Base-by-base conservation (phyloP, 2,797 vertebrate genomes). In the Vireo griseus region DNA sequence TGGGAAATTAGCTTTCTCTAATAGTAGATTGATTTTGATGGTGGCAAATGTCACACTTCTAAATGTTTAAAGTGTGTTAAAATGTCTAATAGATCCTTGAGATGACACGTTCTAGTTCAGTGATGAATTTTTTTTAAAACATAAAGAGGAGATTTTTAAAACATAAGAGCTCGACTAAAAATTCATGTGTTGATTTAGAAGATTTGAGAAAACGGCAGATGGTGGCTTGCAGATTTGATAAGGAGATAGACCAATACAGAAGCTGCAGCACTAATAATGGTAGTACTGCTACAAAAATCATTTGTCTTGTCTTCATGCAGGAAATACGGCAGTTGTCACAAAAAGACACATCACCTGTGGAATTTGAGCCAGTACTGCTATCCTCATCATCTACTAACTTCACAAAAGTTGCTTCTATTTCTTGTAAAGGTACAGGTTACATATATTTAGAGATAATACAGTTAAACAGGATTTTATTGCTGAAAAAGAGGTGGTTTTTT, bases 341-440 rank as follows among this genome's bases (percentile, higher is more conserved):
- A 93, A 97, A 98, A 69, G 98, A 98, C 76, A 97, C 57, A 22
- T 96, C 98, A 81, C 96, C 91, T 80, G 96, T 99, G 92, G 98
- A 98, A 45, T 98, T 99, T 86, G 98, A 98, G 93, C 98, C 98
- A 84, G 94, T 98, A 76, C 96, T 98, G 25, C 98, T 99, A 6
- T 98, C 97, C 92, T 98, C 98, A 45, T 98, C 99, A 31, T 96
- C 98, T 54, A 98, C 98, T 86, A 99, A 99, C 97, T 99, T 99
- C 81, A 99, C 98, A 75, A 98, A 98, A 97, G 98, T 99, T 85
- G 99, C 99, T 67, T 98, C 98, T 35, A 95, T 99, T 88, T 97
- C 98, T 94, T 99, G 99, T 97, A 98, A 97, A 99, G 98, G 99
- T 99, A 97, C 48, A 33, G 29, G 44, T 72, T 93, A 19, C 16